Evolutionary conservation across 2,797 vertebrate species (phyloP).

Genomic region (Myioborus miniatus): DNA sequence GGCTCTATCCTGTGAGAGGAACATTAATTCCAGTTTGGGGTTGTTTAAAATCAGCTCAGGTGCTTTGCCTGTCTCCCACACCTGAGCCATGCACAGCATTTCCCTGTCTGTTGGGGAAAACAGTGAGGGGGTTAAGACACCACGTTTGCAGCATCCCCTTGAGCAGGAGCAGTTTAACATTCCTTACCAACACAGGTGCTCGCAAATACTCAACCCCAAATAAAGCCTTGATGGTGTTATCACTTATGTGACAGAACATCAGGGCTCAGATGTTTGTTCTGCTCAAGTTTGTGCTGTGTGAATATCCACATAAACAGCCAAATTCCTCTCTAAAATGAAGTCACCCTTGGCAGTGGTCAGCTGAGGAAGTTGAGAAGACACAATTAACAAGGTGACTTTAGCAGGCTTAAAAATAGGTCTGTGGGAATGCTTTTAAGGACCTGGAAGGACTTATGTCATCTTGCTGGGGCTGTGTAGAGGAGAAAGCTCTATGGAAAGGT

Average conservation of each 20-base stretch:
- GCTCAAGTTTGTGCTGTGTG: background rate
- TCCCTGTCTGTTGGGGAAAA: background rate
- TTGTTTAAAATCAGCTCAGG: background rate
- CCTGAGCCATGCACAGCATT: background rate
- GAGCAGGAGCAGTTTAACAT: background rate
- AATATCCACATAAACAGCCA: background rate
- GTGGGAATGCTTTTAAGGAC: slow-evolving; percentile 31
- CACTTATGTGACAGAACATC: background rate
- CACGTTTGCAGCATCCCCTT: background rate
- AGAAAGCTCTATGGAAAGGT: background rate
- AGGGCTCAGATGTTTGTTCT: background rate
- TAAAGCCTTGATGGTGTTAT: background rate
- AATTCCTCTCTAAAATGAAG: background rate
- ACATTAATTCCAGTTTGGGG: background rate
- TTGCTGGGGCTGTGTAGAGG: background rate
- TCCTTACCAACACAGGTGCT: background rate
- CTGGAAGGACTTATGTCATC: slow-evolving; percentile 37
- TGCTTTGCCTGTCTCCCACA: background rate
- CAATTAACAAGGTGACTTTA: slow-evolving; percentile 50
- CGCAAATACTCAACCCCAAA: background rate
- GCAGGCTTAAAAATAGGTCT: slow-evolving; percentile 6
- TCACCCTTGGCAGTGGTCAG: background rate
- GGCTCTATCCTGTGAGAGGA: background rate
- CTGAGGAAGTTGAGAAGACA: background rate
- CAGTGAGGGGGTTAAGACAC: background rate